Evolutionary conservation across 1,140 invertebrate genomes (phyloP), one percentile per base, ranked within the genome.

Genomic region (Micrasema minimum): DNA sequence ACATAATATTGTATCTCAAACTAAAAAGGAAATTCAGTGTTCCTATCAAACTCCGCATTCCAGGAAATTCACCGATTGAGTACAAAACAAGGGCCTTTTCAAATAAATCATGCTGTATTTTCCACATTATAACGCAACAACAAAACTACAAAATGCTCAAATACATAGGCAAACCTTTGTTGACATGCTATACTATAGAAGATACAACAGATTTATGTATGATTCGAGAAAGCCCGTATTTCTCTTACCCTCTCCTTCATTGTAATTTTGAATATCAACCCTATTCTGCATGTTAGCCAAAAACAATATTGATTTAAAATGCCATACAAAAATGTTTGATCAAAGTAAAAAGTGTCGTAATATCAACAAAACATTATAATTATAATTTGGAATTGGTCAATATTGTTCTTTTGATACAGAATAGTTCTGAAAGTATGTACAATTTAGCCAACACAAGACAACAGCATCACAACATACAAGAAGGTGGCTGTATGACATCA

Each of bases 401-500:
- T 46, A 46, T 16, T 46, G 43, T 46, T 46, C 26, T 31, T 51
- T 51, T 11, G 48, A 3, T 16, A 59, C 55, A 41, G 55, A 59
- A 59, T 43, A 59, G 37, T 23, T 35, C 55, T 22, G 37, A 59
- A 20, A 5, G 14, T 38, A 59, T 41, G 20, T 41, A 59, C 35
- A 59, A 43, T 5, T 64, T 23, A 64, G 59, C 59, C 41, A 64
- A 45, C 14, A 64, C 59, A 22, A 45, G n/a, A 64, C 41, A 64
- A 64, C 43, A 64, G n/a, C n/a, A 16, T 64, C 41, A 64, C 59
- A 48, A 48, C 59, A 64, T 46, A 38, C 59, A 64, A 59, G 37
- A 20, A 31, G 41, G 59, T 41, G 43, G 41, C 59, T 26, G 18
- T 66, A 53, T 74, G 72, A 74, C 72, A 74, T 23, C 72, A 74